Evolutionary conservation across 1,140 invertebrate species (phyloP), one percentile per base, ranked within the genome.

Genomic region (Fopius arisanus): DNA sequence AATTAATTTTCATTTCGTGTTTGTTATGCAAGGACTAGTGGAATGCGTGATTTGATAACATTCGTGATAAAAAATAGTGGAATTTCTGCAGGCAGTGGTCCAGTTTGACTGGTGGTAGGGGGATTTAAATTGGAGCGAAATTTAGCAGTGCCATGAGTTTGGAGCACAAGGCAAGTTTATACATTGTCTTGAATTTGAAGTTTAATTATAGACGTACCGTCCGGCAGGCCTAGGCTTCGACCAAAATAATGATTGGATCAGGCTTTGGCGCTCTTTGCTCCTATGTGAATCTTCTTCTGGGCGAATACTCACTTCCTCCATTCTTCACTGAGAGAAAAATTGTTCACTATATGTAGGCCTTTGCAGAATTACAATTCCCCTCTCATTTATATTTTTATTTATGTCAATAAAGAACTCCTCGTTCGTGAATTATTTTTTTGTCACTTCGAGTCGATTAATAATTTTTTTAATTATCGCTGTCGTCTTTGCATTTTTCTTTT

Each of bases 171-270:
- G 75, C 75, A 54, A 77, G 75, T 77, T 66, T 59, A 51, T 48
- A 41, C 54, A 59, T 59, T 59, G 54, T 67, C 33, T 26, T 69
- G 16, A 48, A 69, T 69, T 69, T 48, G 70, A 78, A 76, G 84
- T 82, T 85, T 86, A 86, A 86, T 83, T 82, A 85, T 85, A 86
- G 81, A 78, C 71, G 68, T 71, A 77, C 75, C 43, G 77, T 75
- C 77, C 74, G 78, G 43, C 78, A 73, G 76, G 78, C 79, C 80
- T 80, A 85, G 80, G 79, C 81, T 59, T 81, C 78, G 83, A 83
- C 83, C 77, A 83, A 84, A 86, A 86, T 86, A 86, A 85, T 84
- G 81, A 85, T 84, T 83, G 81, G 80, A 83, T 84, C 83, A 84
- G 79, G 81, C 78, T 73, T 79, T 73, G 65, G 59, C 66, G 67